These are phyloP conservation scores for Vidua chalybeata DNA, from an alignment of 2,113 vertebrate genomes.

Conservation along the genomic window DNA sequence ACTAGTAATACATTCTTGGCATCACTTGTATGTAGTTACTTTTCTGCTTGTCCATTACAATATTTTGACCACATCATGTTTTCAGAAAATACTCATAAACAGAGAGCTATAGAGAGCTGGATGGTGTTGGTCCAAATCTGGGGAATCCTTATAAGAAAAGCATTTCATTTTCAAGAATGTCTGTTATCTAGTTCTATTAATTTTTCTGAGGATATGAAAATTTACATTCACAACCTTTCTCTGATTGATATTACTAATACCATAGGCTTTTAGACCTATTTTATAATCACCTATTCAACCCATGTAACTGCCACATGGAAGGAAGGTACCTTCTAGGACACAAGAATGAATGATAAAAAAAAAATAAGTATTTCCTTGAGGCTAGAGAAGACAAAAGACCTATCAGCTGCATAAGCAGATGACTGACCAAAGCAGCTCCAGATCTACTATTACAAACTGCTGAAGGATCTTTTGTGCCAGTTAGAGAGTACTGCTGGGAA, in stretches of 20 bases:
- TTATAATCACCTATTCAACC: background rate
- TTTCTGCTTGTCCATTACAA: background rate
- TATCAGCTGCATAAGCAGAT: background rate
- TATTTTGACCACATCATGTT: background rate
- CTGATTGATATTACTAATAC: background rate
- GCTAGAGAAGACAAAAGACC: background rate
- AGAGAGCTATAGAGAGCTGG: background rate
- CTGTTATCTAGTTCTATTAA: background rate
- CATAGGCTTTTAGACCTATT: background rate
- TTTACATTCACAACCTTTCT: background rate
- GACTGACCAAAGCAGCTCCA: background rate
- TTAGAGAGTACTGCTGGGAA: background rate
- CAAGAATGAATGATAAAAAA: background rate
- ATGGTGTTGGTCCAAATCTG: background rate
- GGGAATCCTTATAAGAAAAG: background rate
- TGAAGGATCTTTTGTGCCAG: background rate
- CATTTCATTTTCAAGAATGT: background rate
- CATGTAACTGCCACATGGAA: background rate
- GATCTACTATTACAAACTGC: background rate
- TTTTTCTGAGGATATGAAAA: background rate
- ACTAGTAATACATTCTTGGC: background rate
- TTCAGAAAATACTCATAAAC: background rate
- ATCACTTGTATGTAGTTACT: background rate
- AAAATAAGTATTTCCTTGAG: background rate
- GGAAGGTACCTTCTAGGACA: background rate